Conservation (phyloP, 2,888 invertebrate species). For the Eristalis tenax region DNA sequence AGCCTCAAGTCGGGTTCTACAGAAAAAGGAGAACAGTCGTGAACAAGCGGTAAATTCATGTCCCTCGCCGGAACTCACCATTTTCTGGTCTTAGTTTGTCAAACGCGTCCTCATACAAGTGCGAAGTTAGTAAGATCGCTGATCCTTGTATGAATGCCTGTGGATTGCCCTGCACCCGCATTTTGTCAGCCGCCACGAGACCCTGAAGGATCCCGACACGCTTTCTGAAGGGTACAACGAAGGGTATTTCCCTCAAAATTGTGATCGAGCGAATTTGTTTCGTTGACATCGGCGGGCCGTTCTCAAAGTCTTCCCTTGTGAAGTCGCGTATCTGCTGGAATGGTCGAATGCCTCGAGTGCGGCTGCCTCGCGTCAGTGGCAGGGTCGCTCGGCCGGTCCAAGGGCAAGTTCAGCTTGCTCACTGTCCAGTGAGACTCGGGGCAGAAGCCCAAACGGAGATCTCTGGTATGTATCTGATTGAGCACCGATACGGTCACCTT, state of each 20-base stretch:
- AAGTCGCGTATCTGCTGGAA: conserved; percentile 83
- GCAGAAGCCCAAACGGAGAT: conserved; percentile 91
- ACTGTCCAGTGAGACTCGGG: conserved; percentile 87
- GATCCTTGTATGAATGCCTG: conserved; percentile 89
- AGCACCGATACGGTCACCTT: conserved; percentile 88
- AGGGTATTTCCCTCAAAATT: conserved; percentile 95
- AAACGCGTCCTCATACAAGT: conserved; percentile 99
- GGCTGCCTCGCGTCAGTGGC: conserved; percentile 82
- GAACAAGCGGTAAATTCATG: background rate
- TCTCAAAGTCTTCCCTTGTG: conserved; percentile 85
- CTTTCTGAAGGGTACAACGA: conserved; percentile 95
- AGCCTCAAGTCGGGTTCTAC: conserved; percentile 92
- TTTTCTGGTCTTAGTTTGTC: conserved; percentile 95
- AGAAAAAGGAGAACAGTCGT: conserved; percentile 65
- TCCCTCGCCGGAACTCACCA: conserved; percentile 83
- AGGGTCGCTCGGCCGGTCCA: conserved; percentile 83
- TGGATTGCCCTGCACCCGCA: conserved; percentile 87
- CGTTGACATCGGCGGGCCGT: conserved; percentile 92
- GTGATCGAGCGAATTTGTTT: conserved; percentile 93
- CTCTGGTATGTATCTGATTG: conserved; percentile 91
- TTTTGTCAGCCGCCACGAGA: conserved; percentile 82
- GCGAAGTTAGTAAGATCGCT: conserved; percentile 89
- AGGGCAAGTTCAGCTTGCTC: conserved; percentile 81
- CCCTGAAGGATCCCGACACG: conserved; percentile 93
- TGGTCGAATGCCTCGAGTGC: conserved; percentile 82